phyloP scores from a whole-genome alignment of 2,113 vertebrate genomes.

The Melanotaenia duboulayi region DNA sequence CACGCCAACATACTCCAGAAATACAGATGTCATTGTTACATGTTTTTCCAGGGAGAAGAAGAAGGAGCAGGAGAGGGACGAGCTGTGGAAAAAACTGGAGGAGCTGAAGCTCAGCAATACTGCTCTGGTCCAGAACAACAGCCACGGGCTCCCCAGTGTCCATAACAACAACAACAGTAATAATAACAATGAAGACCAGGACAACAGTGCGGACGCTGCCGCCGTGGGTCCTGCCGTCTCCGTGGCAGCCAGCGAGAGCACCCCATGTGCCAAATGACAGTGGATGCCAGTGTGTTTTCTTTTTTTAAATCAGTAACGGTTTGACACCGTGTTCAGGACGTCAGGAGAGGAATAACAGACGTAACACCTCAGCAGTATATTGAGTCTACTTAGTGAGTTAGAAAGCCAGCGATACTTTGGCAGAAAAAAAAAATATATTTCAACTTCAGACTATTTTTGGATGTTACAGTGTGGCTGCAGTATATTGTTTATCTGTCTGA shows the following conservation, averaged over 20 bases:
- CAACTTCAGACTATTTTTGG: slow-evolving; percentile 87
- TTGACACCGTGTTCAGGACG: slow-evolving; percentile 73
- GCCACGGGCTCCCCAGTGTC: slow-evolving; percentile 81
- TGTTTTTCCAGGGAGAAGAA: slow-evolving; percentile 90
- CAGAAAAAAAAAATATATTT: slow-evolving; percentile 76
- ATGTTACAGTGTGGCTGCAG: slow-evolving; percentile 86
- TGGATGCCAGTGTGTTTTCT: slow-evolving; percentile 15
- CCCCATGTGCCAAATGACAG: slow-evolving; percentile 85
- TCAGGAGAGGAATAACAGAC: slow-evolving; percentile 46
- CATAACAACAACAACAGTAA: slow-evolving; percentile 80
- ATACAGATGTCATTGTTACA: background rate
- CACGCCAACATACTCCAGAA: background rate
- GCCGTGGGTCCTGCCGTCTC: slow-evolving; percentile 23
- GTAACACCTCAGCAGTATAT: slow-evolving; percentile 87
- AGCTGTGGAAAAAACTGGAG: slow-evolving; percentile 94
- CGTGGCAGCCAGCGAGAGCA: slow-evolving; percentile 25
- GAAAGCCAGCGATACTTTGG: slow-evolving; percentile 81
- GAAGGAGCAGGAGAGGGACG: slow-evolving; percentile 96
- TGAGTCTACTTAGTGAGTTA: slow-evolving; percentile 71
- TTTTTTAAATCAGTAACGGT: slow-evolving; percentile 70
- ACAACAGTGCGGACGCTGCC: slow-evolving; percentile 25
- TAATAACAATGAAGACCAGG: slow-evolving; percentile 36
- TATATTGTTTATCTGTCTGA: slow-evolving; percentile 87
- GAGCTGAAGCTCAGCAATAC: slow-evolving; percentile 87
- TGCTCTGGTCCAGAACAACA: slow-evolving; percentile 86